Conservation (phyloP, 2,888 invertebrate species). For the Drosophila lutescens region DNA sequence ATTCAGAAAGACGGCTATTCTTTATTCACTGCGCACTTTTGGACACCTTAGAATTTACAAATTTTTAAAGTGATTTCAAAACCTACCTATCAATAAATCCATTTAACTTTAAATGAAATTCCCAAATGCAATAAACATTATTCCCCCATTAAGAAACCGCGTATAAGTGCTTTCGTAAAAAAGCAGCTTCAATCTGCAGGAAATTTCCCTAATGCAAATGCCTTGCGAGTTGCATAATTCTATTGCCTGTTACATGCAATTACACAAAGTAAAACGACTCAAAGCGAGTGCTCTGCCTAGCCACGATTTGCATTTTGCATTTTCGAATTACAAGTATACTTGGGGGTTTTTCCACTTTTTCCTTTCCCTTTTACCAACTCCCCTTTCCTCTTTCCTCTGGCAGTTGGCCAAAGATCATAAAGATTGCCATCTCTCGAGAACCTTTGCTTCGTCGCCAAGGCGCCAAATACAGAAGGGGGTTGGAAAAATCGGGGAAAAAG, state of each 20-base stretch:
- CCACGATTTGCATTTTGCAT: conserved; percentile 53
- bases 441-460: conserved; percentile 59
- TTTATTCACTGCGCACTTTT: too few species aligned
- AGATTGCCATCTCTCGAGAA: conserved; percentile 58
- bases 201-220: conserved; percentile 28
- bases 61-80: too few species aligned
- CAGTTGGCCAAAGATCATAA: conserved; percentile 67
- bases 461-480: background rate
- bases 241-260: conserved; percentile 65
- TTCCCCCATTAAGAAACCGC: background rate
- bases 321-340: conserved; percentile 44
- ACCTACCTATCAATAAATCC: too few species aligned
- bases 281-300: conserved; percentile 38
- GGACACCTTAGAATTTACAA: too few species aligned
- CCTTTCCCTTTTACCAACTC: background rate
- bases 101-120: background rate
- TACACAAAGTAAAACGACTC: conserved; percentile 57
- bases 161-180: background rate
- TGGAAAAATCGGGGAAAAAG: conserved; percentile 2
- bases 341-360: conserved; percentile 23
- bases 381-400: conserved; percentile 28
- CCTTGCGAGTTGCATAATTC: conserved; percentile 61
- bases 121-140: background rate
- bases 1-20: too few species aligned
- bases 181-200: conserved; percentile 1